Evolutionary conservation across 1,140 invertebrate species (phyloP), one percentile per base, ranked within the genome.

Genomic region (Scaptomyza graminum): DNA sequence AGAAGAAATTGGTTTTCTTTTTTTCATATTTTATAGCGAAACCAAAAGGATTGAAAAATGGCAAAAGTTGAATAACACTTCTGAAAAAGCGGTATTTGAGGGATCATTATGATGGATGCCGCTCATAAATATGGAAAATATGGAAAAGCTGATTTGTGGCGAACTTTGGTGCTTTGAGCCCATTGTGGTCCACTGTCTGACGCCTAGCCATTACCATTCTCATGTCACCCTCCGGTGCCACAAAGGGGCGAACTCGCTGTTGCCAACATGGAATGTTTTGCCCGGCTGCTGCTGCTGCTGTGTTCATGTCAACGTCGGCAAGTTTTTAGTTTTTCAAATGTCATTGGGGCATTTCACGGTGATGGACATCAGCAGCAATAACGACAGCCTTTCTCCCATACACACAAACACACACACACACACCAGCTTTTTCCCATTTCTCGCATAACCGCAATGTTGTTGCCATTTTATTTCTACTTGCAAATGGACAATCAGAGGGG

Each of bases 271-370:
- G 37, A 41, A 41, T 41, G n/a, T 41, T 41, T n/a, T 41, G 37
- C n/a, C 12, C 7, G 31, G 31, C 31, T 34, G 31, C 31, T 34
- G 31, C 22, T 25, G 51, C 49, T 73, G 75, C 66, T 67, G 57
- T 62, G 64, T 74, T 76, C 81, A 51, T 64, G 61, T 79, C 63
- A 78, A 80, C 78, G 68, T 72, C 76, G 70, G 62, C 76, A 67
- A 78, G 62, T 85, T 85, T 85, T 81, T 87, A 87, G 78, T 85
- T 83, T 76, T 87, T 75, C 74, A 82, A 88, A 88, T 82, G 83
- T 87, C 81, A 81, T 75, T 85, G 73, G 77, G 70, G 70, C 74
- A 87, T 87, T 85, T 85, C 82, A 87, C 66, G 74, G 74, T 85
- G 81, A 85, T 87, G 81, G 81, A 85, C 81, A 85, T 68, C 70